Percentiles rank a stretch among this genome's conserved stretches.
Conservation (phyloP, 2,797 vertebrate species). For the Phoxinus dragarum region DNA sequence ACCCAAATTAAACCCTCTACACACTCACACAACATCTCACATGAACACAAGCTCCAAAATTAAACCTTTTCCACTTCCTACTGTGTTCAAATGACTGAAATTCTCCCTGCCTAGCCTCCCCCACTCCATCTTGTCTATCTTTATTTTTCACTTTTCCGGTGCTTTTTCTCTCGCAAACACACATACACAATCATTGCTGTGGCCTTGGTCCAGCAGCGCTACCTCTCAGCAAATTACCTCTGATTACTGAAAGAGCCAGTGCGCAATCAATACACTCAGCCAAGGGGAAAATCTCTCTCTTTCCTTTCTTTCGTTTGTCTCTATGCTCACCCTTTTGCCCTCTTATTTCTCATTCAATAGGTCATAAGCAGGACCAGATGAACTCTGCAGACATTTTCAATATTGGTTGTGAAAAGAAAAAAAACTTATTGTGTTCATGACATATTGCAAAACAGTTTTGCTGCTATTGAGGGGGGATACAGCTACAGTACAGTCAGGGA, state of each 20-base stretch:
- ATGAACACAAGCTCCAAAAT: conserved; percentile 12
- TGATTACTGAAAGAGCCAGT: conserved; percentile 57
- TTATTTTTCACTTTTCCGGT: conserved; percentile 16
- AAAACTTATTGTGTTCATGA: too few species aligned
- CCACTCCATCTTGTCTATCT: conserved; percentile 5
- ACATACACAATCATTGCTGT: conserved; percentile 21
- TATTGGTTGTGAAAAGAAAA: neutral
- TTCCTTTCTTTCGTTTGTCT: neutral
- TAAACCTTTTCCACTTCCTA: conserved; percentile 41
- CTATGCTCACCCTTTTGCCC: conserved; percentile 23
- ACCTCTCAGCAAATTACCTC: conserved; percentile 60
- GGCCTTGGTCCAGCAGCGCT: conserved; percentile 40
- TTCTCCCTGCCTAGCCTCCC: conserved; percentile 19
- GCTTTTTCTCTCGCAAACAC: conserved; percentile 7
- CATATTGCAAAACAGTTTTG: too few species aligned
- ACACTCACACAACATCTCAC: conserved; percentile 3
- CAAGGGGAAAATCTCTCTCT: conserved; percentile 46
- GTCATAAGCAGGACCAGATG: neutral
- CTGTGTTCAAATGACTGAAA: conserved; percentile 39
- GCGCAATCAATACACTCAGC: conserved; percentile 55
- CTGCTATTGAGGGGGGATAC: too few species aligned
- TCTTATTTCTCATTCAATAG: neutral
- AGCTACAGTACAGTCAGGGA: too few species aligned
- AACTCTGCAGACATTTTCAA: neutral
- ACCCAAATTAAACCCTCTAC: conserved; percentile 34